Evolutionary conservation across 2,797 vertebrate genomes (phyloP), one percentile per base, ranked within the genome.

Genomic region (Eidolon dupreanum): DNA sequence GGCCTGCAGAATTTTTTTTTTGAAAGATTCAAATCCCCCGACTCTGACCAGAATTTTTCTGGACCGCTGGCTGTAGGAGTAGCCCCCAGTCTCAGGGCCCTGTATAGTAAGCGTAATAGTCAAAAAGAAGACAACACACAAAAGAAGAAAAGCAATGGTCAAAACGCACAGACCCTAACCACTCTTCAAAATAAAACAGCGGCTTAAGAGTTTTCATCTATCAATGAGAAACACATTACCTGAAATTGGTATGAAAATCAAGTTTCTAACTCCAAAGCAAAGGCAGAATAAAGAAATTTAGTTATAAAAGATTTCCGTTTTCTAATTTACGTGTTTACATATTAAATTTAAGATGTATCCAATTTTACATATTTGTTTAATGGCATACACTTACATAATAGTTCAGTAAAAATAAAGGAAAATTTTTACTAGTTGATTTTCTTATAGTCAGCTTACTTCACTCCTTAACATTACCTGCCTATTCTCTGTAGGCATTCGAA

Each of bases 211-310:
- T 95, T 89, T 92, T 92, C 88, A 55, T 53, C 31, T 66, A 78
- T 46, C 57, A 93, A 41, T 31, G 63, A 71, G 74, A 92, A 70
- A 88, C 61, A 89, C 26, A 93, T 92, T 94, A 55, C 7, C 16
- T 63, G 46, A 90, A 96, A 81, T 51, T 92, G 65, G 24, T 68
- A 41, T 85, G 77, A 73, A 88, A 93, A 53, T 78, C 51, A 75
- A 3, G 6, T 90, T 93, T 90, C 59, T 66, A 77, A 17, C 68
- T 87, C n/a, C 24, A 94, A 94, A 94, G 38, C 70, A 65, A 87
- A 85, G 22, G 49, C 57, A 79, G 38, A 74, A 93, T 49, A 85
- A 79, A 93, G 28, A 82, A 89, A 28, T 57, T 31, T 70, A 83
- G 63, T 59, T 70, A 77, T 41, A 43, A 88, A 84, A 66, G 38